Percentiles rank a stretch among this genome's conserved stretches.
Evolutionary conservation across 2,888 invertebrate genomes (phyloP).

Genomic region (Rhodophaea formosa): DNA sequence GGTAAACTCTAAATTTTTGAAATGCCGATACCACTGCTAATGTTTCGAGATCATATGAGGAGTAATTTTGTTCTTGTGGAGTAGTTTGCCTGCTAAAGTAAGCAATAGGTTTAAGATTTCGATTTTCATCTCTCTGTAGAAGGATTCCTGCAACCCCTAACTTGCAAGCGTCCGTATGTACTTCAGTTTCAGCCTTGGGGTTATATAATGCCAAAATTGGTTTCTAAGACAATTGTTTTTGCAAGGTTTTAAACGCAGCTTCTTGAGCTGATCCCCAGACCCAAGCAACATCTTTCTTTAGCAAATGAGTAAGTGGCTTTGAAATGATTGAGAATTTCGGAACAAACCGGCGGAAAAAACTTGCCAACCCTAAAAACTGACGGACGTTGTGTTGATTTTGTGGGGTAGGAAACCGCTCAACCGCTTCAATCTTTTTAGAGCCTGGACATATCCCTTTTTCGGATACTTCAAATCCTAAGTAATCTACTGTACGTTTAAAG

Average conservation of each 20-base stretch:
- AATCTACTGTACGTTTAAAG: neutral
- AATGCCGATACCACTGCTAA: conserved; percentile 14
- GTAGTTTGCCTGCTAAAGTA: conserved; percentile 21
- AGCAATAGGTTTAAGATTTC: conserved; percentile 9
- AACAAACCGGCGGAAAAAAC: conserved; percentile 15
- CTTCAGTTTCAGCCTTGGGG: conserved; percentile 2
- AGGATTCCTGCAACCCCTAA: conserved; percentile 16
- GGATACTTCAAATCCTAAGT: conserved; percentile 17
- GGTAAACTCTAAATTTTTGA: conserved; percentile 15
- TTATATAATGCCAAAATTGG: conserved; percentile 12
- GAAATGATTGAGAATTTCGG: neutral
- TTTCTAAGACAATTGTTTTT: neutral
- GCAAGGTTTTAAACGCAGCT: neutral
- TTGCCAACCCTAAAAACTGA: conserved; percentile 13
- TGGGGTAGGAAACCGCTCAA: too few relatives aligned
- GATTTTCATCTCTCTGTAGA: conserved; percentile 1
- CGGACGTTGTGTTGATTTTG: neutral
- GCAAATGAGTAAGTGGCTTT: neutral
- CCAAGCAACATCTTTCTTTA: neutral
- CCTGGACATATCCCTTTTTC: neutral
- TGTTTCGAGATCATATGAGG: conserved; percentile 21
- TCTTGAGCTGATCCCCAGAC: neutral
- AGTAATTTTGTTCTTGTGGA: conserved; percentile 15
- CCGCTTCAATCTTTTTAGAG: too few relatives aligned
- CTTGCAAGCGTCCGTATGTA: conserved; percentile 12